Evolutionary conservation across 2,113 vertebrate genomes (phyloP).

Genomic region (Onychorhynchus coronatus): DNA sequence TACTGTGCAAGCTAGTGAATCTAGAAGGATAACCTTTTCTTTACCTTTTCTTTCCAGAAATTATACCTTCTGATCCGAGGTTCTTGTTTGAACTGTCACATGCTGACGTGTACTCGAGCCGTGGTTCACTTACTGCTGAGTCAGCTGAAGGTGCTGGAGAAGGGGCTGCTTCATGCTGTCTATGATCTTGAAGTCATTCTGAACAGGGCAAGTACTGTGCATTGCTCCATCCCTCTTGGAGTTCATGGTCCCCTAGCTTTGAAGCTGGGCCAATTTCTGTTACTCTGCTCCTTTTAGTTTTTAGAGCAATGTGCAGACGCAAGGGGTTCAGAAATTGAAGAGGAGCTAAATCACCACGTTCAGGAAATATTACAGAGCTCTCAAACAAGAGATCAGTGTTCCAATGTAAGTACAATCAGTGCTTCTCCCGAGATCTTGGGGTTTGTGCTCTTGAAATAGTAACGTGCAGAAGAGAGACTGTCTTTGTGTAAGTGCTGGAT

Average conservation of each 20-base stretch:
- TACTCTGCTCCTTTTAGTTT: constrained; percentile 69
- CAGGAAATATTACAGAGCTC: constrained; percentile 64
- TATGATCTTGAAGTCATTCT: constrained; percentile 81
- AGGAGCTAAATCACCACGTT: constrained; percentile 76
- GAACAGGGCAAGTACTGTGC: constrained; percentile 73
- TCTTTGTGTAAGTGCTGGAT: not conserved
- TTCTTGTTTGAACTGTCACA: constrained; percentile 87
- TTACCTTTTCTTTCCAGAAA: constrained; percentile 64
- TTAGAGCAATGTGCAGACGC: constrained; percentile 79
- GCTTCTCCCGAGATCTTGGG: not conserved
- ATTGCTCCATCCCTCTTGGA: not conserved
- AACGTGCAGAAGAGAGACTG: not conserved
- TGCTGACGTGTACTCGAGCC: constrained; percentile 83
- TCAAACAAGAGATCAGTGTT: constrained; percentile 10
- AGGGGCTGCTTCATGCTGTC: constrained; percentile 83
- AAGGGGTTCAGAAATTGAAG: constrained; percentile 79
- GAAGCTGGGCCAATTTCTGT: not conserved
- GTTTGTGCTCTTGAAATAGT: not conserved
- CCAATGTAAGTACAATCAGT: constrained; percentile 61
- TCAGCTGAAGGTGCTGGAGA: constrained; percentile 86
- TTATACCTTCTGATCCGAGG: constrained; percentile 87
- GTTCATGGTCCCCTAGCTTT: not conserved
- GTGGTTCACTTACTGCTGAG: constrained; percentile 85
- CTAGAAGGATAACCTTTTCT: not conserved
- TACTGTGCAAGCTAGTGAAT: not conserved